These are phyloP conservation scores for Anolis apletophallus DNA, from an alignment of 2,797 vertebrate genomes.

Conservation along the genomic window DNA sequence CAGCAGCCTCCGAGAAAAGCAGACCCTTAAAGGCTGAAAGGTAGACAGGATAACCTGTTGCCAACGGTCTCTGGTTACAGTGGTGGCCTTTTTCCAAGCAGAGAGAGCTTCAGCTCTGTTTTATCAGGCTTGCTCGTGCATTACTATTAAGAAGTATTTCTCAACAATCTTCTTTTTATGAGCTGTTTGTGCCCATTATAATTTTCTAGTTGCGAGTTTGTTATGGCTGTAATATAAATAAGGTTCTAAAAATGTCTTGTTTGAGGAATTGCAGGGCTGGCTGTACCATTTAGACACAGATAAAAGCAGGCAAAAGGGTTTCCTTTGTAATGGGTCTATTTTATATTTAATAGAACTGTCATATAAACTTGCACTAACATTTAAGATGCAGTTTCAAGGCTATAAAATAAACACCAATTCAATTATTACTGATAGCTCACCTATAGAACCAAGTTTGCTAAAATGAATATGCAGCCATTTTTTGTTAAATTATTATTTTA, in stretches of 20 bases:
- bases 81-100: slow-evolving; percentile 73
- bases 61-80: slow-evolving; percentile 72
- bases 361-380: slow-evolving; percentile 81
- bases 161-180: slow-evolving; percentile 86
- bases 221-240: slow-evolving; percentile 86
- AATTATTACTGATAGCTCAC: slow-evolving; percentile 79
- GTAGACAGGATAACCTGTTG: slow-evolving; percentile 63
- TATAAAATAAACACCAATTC: slow-evolving; percentile 87
- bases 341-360: slow-evolving; percentile 86
- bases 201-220: slow-evolving; percentile 86
- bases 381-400: slow-evolving; percentile 87
- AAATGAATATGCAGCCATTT: slow-evolving; percentile 64
- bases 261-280: slow-evolving; percentile 82
- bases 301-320: slow-evolving; percentile 79
- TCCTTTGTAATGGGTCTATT: slow-evolving; percentile 83
- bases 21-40: slow-evolving; percentile 57
- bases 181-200: slow-evolving; percentile 83
- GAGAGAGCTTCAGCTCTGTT: slow-evolving; percentile 65
- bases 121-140: slow-evolving; percentile 79
- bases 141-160: slow-evolving; percentile 83
- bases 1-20: slow-evolving; percentile 57
- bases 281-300: slow-evolving; percentile 80
- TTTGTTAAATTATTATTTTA: slow-evolving; percentile 53
- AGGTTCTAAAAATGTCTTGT: slow-evolving; percentile 85
- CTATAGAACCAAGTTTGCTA: slow-evolving; percentile 70